phyloP scores from a whole-genome alignment of 2,797 vertebrate species.

The Gymnocypris eckloni region DNA sequence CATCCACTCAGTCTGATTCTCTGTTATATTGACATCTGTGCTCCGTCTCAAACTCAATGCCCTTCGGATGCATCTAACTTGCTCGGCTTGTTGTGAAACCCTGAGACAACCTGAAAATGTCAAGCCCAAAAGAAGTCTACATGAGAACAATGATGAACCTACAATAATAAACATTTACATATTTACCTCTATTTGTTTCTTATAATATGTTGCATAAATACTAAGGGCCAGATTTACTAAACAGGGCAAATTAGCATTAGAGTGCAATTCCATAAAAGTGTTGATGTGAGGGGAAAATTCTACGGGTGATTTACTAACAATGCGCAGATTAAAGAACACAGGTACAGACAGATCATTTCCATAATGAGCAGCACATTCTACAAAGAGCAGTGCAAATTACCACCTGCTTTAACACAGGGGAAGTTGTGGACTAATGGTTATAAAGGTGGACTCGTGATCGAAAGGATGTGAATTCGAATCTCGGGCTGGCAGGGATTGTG shows the following conservation, averaged over 20 bases:
- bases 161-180: not conserved
- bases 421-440: no score
- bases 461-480: no score
- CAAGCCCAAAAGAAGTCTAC: slow-evolving; percentile 26
- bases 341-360: no score
- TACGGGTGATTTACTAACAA: no score
- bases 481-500: no score
- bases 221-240: not conserved
- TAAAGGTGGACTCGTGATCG: no score
- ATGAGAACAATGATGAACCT: not conserved
- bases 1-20: slow-evolving; percentile 14
- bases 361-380: not conserved
- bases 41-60: slow-evolving; percentile 44
- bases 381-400: no score
- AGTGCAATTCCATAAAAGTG: not conserved
- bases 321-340: no score
- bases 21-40: slow-evolving; percentile 42
- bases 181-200: not conserved
- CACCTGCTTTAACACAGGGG: no score
- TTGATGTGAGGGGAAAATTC: not conserved
- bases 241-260: not conserved
- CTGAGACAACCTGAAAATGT: slow-evolving; percentile 52
- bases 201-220: not conserved
- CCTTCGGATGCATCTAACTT: slow-evolving; percentile 47
- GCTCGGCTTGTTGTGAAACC: slow-evolving; percentile 32